Base-by-base conservation (phyloP, 2,888 invertebrate genomes). In the Cheilosia variabilis region DNA sequence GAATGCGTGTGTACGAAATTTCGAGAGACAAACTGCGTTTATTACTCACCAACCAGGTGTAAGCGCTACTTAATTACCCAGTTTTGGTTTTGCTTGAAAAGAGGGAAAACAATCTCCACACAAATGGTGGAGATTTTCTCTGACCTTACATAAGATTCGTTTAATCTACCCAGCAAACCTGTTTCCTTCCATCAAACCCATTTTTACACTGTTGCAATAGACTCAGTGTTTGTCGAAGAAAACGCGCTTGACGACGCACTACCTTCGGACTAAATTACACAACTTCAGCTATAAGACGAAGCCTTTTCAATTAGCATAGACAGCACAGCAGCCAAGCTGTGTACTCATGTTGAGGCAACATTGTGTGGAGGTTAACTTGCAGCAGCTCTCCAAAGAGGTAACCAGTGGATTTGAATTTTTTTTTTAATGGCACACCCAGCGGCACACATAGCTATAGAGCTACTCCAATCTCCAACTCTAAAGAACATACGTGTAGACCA, bases 271-370 rank as follows among this genome's bases (percentile, higher is more conserved):
- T 22, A n/a, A 24, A n/a, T 13, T 15, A 65, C 24, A 1, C n/a
- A 17, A 27, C n/a, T 41, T 41, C 65, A 24, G 6, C 24, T 27
- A 24, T 52, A 24, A 10, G 47, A 13, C 3, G 34, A 47, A 31
- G 47, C n/a, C 17, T 50, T 47, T 52, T 34, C 65, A 65, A 62
- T 62, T 62, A 19, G 17, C 19, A 17, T 19, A 22, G 43, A 7
- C n/a, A 22, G 10, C 50, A 22, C 19, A 50, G 50, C 22, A 22
- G 5, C 17, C 19, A 15, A 10, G 2, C 5, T 5, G 2, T 41
- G 47, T 50, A 65, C 17, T 17, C 76, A 76, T 76, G 76, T 76
- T 76, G 76, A 17, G 6, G 43, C 66, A 76, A 76, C 76, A 76
- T 66, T 58, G 22, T 15, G 41, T 43, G 41, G 41, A 31, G 15